A percentile compares a stretch with the other conserved stretches of the same genome.
These are phyloP conservation scores for Ahaetulla prasina DNA, from an alignment of 2,113 vertebrate genomes.

Conservation along the genomic window DNA sequence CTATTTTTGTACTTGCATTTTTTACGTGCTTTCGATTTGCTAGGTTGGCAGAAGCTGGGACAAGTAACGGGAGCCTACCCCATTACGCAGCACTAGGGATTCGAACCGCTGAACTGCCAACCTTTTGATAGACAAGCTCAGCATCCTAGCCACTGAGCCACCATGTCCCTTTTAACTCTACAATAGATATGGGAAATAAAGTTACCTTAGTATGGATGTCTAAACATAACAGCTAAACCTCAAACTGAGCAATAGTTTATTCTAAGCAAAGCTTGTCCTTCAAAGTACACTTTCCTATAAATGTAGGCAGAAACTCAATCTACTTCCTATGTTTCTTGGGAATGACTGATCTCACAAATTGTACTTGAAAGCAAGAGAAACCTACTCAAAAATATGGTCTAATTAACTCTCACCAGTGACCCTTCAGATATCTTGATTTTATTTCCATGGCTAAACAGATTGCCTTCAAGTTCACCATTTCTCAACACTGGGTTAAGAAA, in stretches of 20 bases:
- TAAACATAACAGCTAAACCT: neutral
- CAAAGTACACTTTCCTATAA: neutral
- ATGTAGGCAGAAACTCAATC: neutral
- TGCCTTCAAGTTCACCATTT: neutral
- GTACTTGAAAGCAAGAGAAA: neutral
- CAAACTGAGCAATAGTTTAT: neutral
- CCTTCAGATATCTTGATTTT: neutral
- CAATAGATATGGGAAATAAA: neutral
- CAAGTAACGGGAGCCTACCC: too few species aligned
- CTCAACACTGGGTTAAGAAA: neutral
- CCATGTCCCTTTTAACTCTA: neutral
- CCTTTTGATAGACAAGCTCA: too few species aligned
- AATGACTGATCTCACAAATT: neutral
- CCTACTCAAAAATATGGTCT: neutral
- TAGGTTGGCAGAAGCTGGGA: too few species aligned
- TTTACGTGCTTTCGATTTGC: too few species aligned
- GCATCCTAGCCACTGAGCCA: too few species aligned
- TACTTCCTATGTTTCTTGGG: neutral
- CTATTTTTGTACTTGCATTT: too few species aligned
- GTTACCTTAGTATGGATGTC: neutral
- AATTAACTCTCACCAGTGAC: neutral
- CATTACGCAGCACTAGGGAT: too few species aligned
- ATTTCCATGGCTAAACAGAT: neutral
- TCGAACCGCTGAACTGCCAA: too few species aligned
- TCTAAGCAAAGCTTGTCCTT: neutral